phyloP scores from a whole-genome alignment of 2,797 vertebrate species.

The Melanotaenia maccullochi region DNA sequence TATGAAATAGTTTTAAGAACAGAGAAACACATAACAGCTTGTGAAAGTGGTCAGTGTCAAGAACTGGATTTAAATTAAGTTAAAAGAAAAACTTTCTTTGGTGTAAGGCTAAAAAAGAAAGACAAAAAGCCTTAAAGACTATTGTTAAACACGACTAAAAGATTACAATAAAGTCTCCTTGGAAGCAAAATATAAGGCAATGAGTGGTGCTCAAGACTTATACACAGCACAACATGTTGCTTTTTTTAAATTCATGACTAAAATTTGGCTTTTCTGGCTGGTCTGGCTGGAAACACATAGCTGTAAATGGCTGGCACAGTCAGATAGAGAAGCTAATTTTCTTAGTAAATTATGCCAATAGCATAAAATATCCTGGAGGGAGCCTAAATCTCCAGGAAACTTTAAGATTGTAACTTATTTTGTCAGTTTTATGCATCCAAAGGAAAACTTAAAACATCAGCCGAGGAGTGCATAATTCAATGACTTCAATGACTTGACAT shows the following conservation, averaged over 20 bases:
- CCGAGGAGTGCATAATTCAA: neutral
- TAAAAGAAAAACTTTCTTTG: no score
- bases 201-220: no score
- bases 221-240: neutral
- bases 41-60: no score
- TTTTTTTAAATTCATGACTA: neutral
- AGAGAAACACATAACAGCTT: no score
- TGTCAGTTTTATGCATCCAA: neutral
- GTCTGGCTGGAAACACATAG: neutral
- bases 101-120: neutral
- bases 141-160: neutral
- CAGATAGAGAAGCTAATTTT: neutral
- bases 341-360: neutral
- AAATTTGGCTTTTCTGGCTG: neutral
- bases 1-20: no score
- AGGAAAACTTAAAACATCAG: neutral
- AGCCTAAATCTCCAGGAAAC: neutral
- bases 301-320: neutral
- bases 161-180: neutral
- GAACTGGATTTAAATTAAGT: no score
- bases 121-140: neutral
- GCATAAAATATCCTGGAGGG: neutral
- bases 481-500: neutral
- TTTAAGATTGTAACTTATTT: neutral
- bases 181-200: neutral